These are phyloP conservation scores for Catostylus mosaicus DNA, from an alignment of 30 jellyfish, hydroid and myxozoan species.

Conservation along the genomic window DNA sequence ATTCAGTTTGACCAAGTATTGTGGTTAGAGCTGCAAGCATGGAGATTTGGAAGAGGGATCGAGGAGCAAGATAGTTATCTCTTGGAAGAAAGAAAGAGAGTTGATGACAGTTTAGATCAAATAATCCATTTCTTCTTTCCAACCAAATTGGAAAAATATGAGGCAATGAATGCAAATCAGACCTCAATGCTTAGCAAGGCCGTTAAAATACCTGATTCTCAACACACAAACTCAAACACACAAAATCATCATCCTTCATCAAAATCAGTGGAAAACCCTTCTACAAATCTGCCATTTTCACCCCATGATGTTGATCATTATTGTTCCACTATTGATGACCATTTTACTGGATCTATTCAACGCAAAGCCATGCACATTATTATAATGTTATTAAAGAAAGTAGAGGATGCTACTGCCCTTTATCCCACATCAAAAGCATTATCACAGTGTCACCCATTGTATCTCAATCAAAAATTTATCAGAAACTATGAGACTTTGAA, in stretches of 20 bases:
- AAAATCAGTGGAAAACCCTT: not conserved
- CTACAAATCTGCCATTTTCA: slow-evolving; percentile 24
- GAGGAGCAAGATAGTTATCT: slow-evolving; percentile 74
- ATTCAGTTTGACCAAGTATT: slow-evolving; percentile 74
- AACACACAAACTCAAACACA: not conserved
- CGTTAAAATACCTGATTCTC: not conserved
- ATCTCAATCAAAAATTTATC: slow-evolving; percentile 44
- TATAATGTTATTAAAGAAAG: slow-evolving; percentile 51
- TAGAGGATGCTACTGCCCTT: slow-evolving; percentile 62
- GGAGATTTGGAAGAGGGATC: slow-evolving; percentile 68
- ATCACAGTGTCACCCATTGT: slow-evolving; percentile 56
- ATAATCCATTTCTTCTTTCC: slow-evolving; percentile 60
- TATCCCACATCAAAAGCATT: slow-evolving; percentile 75
- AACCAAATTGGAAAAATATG: slow-evolving; percentile 9
- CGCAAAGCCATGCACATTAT: slow-evolving; percentile 71
- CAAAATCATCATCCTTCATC: not conserved
- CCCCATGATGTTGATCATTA: slow-evolving; percentile 57
- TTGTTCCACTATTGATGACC: slow-evolving; percentile 39
- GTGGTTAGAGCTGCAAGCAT: slow-evolving; percentile 91
- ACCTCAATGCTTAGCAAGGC: not conserved
- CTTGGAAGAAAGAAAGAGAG: slow-evolving; percentile 56
- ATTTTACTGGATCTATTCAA: slow-evolving; percentile 56
- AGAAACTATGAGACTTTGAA: slow-evolving; percentile 72
- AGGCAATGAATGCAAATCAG: not conserved
- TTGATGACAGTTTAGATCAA: slow-evolving; percentile 64